These are phyloP conservation scores for Nebria salina DNA, from an alignment of 2,888 invertebrate species.

Conservation along the genomic window DNA sequence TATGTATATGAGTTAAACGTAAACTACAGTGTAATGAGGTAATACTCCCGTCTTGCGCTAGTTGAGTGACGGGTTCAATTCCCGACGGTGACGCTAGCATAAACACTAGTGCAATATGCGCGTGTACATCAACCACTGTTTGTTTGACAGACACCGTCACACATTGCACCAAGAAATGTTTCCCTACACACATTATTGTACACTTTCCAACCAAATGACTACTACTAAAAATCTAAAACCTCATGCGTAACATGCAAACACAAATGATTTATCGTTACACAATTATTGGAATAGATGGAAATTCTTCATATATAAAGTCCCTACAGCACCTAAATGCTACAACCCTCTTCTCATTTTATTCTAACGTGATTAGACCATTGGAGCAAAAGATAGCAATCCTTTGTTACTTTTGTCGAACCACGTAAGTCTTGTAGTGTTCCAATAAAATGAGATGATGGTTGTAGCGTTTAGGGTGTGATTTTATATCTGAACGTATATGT, in stretches of 20 bases:
- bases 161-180: background rate
- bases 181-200: background rate
- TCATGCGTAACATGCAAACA: background rate
- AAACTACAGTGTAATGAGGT: background rate
- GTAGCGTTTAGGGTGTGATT: too few relatives aligned
- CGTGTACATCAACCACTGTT: conserved; percentile 25
- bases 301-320: too few relatives aligned
- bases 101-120: conserved; percentile 2
- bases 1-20: background rate
- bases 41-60: background rate
- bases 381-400: too few relatives aligned
- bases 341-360: too few relatives aligned
- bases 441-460: too few relatives aligned
- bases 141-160: conserved; percentile 30
- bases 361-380: too few relatives aligned
- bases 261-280: background rate
- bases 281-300: background rate
- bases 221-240: background rate
- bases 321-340: too few relatives aligned
- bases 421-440: too few relatives aligned
- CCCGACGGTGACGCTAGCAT: background rate
- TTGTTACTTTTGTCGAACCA: too few relatives aligned
- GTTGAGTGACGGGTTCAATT: conserved; percentile 17
- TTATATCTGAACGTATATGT: too few relatives aligned
- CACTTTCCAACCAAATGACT: background rate